Conservation (phyloP, 2,113 vertebrate genomes). For the Parus major region DNA sequence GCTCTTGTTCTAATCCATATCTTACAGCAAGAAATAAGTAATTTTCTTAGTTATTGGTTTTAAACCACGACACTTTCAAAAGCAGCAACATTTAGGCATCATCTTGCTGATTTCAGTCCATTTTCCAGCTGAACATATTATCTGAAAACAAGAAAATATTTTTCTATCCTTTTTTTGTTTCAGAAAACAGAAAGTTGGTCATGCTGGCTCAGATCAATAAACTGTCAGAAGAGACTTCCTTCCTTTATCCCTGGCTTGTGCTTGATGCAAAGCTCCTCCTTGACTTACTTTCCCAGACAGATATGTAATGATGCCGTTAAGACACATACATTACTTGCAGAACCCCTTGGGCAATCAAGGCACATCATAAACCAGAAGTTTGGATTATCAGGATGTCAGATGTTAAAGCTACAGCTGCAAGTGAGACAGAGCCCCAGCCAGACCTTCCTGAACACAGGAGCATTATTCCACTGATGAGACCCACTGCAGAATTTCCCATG, state of each 20-base stretch:
- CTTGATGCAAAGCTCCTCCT: not conserved
- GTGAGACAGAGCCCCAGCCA: not conserved
- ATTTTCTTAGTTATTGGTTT: too few relatives aligned
- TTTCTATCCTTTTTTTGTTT: rapidly evolving
- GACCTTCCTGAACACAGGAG: not conserved
- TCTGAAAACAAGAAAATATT: not conserved
- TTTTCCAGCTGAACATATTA: not conserved
- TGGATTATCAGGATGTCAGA: not conserved
- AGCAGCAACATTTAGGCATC: not conserved
- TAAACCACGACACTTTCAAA: too few relatives aligned
- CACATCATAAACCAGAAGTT: not conserved
- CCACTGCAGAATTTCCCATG: not conserved
- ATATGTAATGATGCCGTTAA: not conserved
- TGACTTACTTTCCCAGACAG: not conserved
- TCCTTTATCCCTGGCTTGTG: not conserved
- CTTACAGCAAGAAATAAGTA: too few relatives aligned
- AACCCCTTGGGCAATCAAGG: not conserved
- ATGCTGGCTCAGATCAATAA: not conserved
- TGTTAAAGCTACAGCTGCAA: not conserved
- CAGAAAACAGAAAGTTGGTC: not conserved
- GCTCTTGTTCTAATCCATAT: too few relatives aligned
- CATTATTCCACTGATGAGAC: not conserved
- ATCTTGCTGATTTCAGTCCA: not conserved
- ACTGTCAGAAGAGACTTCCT: not conserved
- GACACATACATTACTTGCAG: not conserved